phyloP scores from a whole-genome alignment of 2,797 vertebrate species.

The Crocidura indochinensis region DNA sequence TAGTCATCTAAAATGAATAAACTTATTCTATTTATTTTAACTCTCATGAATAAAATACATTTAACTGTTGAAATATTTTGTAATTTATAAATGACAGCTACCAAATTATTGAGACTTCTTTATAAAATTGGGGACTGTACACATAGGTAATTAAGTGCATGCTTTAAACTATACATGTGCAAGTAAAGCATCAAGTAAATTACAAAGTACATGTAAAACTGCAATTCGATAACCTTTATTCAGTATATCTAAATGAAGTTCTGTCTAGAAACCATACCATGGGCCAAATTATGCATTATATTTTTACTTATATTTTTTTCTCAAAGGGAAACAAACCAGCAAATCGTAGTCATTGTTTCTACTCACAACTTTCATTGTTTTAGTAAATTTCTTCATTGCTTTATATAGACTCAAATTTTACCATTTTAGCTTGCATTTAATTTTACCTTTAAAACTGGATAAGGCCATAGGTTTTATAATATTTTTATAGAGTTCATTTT shows the following conservation, averaged over 20 bases:
- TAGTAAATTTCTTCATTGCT: background rate
- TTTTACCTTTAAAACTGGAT: background rate
- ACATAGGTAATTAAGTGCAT: background rate
- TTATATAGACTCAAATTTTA: background rate
- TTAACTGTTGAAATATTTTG: background rate
- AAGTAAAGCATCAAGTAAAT: background rate
- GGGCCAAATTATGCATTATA: background rate
- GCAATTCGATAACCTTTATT: background rate
- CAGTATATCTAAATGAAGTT: background rate
- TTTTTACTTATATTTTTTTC: background rate
- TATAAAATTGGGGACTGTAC: background rate
- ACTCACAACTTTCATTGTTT: background rate
- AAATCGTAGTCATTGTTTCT: too few relatives aligned
- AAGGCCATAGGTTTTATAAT: background rate
- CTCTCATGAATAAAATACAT: background rate
- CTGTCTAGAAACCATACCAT: background rate
- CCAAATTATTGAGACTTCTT: background rate
- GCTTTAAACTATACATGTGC: background rate
- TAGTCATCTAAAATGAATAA: constrained; percentile 39
- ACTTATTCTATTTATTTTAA: background rate
- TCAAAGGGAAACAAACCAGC: background rate
- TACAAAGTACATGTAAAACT: background rate
- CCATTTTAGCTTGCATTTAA: background rate
- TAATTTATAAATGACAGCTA: background rate
- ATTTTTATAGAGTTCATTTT: background rate